Conservation (phyloP, 2,888 invertebrate species). For the Ernsta delagoae region DNA sequence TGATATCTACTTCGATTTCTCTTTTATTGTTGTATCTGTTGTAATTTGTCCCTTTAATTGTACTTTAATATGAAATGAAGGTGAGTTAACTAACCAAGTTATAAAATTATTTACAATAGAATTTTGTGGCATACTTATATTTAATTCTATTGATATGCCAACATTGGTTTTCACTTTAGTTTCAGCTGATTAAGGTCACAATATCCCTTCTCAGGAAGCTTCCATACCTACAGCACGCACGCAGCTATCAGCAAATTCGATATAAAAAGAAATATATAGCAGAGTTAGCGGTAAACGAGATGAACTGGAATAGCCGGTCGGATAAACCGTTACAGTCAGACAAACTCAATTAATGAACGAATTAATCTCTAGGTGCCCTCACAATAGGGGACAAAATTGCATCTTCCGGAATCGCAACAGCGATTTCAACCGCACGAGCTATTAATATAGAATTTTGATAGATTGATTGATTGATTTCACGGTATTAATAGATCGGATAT, state of each 20-base stretch:
- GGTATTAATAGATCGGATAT: conserved; percentile 22
- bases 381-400: conserved; percentile 42
- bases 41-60: not conserved
- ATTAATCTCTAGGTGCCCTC: conserved; percentile 45
- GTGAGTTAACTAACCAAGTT: not conserved
- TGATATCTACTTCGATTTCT: conserved; percentile 14
- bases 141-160: not conserved
- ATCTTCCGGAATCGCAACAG: conserved; percentile 21
- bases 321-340: conserved; percentile 71
- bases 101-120: not conserved
- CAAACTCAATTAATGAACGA: conserved; percentile 67
- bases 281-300: conserved; percentile 69
- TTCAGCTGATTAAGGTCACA: conserved; percentile 1
- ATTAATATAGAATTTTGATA: conserved; percentile 32
- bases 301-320: conserved; percentile 76
- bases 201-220: not conserved
- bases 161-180: not conserved
- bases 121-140: not conserved
- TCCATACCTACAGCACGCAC: conserved; percentile 10
- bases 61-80: not conserved
- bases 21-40: not conserved
- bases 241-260: conserved; percentile 18
- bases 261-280: conserved; percentile 56
- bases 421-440: conserved; percentile 25
- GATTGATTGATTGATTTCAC: conserved; percentile 21